phyloP scores from a whole-genome alignment of 92 coral and sea anemone genomes.

The Virgularia gustaviana region DNA sequence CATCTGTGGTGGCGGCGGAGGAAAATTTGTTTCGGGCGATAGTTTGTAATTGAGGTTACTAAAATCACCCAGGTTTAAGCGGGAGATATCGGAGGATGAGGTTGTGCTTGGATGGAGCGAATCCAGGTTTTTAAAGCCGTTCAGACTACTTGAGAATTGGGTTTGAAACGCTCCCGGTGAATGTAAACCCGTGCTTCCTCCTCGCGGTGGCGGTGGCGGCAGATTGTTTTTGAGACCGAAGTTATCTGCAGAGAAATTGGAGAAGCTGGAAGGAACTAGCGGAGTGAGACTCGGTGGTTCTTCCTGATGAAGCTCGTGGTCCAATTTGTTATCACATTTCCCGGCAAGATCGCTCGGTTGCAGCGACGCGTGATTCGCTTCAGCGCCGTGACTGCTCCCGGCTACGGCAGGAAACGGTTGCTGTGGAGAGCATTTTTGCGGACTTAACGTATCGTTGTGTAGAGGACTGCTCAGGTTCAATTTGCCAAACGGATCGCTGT shows the following conservation, averaged over 20 bases:
- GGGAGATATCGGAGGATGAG: conserved; percentile 75
- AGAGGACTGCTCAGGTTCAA: conserved; percentile 69
- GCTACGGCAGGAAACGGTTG: conserved; percentile 44
- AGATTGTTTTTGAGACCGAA: conserved; percentile 83
- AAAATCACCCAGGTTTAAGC: conserved; percentile 83
- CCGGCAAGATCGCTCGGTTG: conserved; percentile 52
- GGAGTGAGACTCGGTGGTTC: conserved; percentile 74
- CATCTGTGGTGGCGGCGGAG: conserved; percentile 92
- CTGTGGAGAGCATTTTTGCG: conserved; percentile 39
- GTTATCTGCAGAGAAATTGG: conserved; percentile 74
- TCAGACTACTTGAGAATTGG: conserved; percentile 70
- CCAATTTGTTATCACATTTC: conserved; percentile 66
- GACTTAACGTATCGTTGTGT: conserved; percentile 41
- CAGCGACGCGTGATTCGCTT: conserved; percentile 51
- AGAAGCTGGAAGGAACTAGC: conserved; percentile 83
- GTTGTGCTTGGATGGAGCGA: conserved; percentile 77
- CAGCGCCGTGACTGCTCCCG: not conserved
- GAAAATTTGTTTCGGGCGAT: conserved; percentile 70
- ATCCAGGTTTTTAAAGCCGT: conserved; percentile 96
- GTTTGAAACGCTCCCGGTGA: conserved; percentile 69
- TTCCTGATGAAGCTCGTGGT: conserved; percentile 73
- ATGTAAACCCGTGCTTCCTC: conserved; percentile 38
- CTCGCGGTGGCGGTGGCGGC: conserved; percentile 59
- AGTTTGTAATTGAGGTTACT: conserved; percentile 78
- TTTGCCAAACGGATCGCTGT: conserved; percentile 76